These are phyloP conservation scores for Chrysoperla carnea DNA, from an alignment of 1,140 invertebrate species.

Conservation along the genomic window DNA sequence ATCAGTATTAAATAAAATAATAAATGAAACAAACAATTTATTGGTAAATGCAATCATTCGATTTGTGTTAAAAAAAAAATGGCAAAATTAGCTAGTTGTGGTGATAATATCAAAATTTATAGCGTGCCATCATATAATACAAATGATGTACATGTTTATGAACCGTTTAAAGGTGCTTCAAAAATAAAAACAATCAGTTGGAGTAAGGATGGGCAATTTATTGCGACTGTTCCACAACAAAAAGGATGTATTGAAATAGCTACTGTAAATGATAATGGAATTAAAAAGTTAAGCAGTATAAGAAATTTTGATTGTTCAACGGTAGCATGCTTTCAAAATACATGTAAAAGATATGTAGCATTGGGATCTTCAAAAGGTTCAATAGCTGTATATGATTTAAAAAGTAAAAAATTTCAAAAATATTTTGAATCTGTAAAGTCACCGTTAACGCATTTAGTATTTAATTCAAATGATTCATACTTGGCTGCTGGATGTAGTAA, in stretches of 20 bases:
- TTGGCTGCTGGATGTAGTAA: slow-evolving; percentile 14
- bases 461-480: slow-evolving; percentile 17
- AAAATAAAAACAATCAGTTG: slow-evolving; percentile 11
- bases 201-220: slow-evolving; percentile 18
- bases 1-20: background rate
- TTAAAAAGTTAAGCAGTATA: slow-evolving; percentile 15
- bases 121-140: slow-evolving; percentile 1
- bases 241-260: slow-evolving; percentile 16
- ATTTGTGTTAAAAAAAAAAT: background rate
- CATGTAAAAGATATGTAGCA: slow-evolving; percentile 16
- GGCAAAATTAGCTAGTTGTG: background rate
- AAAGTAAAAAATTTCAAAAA: slow-evolving; percentile 12
- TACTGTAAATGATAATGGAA: slow-evolving; percentile 11
- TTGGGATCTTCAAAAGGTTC: slow-evolving; percentile 16
- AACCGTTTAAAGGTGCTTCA: background rate
- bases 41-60: too few species aligned
- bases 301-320: slow-evolving; percentile 14
- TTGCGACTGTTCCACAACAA: slow-evolving; percentile 14
- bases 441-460: slow-evolving; percentile 11
- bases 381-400: slow-evolving; percentile 19
- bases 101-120: slow-evolving; percentile 1
- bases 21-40: background rate
- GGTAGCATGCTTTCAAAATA: slow-evolving; percentile 18
- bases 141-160: slow-evolving; percentile 1
- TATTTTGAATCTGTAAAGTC: slow-evolving; percentile 11